Conservation (phyloP, 2,113 vertebrate species). For the Prionailurus viverrinus region DNA sequence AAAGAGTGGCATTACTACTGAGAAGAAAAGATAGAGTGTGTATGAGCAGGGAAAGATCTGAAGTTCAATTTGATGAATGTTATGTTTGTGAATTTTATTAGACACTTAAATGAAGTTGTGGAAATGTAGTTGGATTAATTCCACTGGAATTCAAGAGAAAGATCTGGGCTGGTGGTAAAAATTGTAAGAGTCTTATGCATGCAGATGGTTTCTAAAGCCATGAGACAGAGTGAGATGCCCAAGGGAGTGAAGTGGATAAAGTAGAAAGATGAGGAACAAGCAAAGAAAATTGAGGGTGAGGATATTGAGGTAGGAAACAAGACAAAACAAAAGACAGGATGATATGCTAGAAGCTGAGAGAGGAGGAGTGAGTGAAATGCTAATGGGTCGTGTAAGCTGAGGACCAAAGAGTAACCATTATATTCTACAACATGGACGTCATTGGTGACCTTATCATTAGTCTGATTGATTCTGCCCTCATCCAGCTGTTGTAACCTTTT, state of each 20-base stretch:
- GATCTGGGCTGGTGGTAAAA: neutral
- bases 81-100: neutral
- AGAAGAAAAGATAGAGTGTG: neutral
- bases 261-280: neutral
- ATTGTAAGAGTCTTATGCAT: neutral
- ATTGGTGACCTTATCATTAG: neutral
- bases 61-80: neutral
- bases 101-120: neutral
- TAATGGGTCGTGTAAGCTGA: neutral
- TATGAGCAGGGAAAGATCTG: neutral
- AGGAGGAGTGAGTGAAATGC: neutral
- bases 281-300: neutral
- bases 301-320: neutral
- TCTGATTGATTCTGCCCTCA: neutral
- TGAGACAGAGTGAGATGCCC: neutral
- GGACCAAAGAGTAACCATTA: neutral
- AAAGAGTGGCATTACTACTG: neutral
- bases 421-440: neutral
- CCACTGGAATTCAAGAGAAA: neutral
- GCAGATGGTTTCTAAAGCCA: neutral
- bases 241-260: neutral
- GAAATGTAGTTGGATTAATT: neutral
- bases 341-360: neutral
- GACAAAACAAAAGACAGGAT: neutral
- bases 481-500: neutral